Base-by-base conservation (phyloP, 2,797 vertebrate genomes). In the Anguilla obscura region DNA sequence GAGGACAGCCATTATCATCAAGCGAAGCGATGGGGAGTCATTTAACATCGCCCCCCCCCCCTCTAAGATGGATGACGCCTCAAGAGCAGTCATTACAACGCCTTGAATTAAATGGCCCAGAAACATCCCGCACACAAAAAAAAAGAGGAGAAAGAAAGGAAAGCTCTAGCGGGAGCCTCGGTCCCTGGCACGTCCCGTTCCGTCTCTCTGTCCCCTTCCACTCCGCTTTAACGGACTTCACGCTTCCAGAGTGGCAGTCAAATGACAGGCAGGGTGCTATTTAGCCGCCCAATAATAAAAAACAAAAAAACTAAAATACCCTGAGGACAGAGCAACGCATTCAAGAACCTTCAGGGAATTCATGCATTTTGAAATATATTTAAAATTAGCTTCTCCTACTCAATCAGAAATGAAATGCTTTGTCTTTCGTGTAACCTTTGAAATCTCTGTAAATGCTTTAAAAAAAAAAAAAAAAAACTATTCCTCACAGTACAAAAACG, bases 91-190 rank as follows among this genome's bases (percentile, higher is more conserved):
- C 74, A 6, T 79, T 36, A 45, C 36, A 8, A 4, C 45, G 36
- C 45, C 79, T 50, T 24, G 45, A 82, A 21, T 90, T 92, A 93
- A 94, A 94, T 91, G 92, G 93, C 88, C 91, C 80, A 80, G 87
- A 87, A 92, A 93, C 80, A 54, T 89, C 90, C 50, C 12, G 85
- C 90, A 90, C 79, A 79, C 50, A 90, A 66, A 84, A 86, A 12
- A 85, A 27, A 69, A 0, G 14, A 16, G 14, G 14, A 33, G 0
- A 74, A 36, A 74, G 6, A 14, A 74, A 33, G 69, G 2, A 16
- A 5, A 6, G 33, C 14, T 21, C 6, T 18, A 45, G 3, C 6
- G 36, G 36, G 14, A 40, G 74, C 71, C 71, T 14, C 16, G 6
- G 71, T 88, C 90, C 88, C 54, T 90, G 76, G 76, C 56, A 0